Evolutionary conservation across 2,113 vertebrate species (phyloP).

Genomic region (Urocynchramus pylzowi): DNA sequence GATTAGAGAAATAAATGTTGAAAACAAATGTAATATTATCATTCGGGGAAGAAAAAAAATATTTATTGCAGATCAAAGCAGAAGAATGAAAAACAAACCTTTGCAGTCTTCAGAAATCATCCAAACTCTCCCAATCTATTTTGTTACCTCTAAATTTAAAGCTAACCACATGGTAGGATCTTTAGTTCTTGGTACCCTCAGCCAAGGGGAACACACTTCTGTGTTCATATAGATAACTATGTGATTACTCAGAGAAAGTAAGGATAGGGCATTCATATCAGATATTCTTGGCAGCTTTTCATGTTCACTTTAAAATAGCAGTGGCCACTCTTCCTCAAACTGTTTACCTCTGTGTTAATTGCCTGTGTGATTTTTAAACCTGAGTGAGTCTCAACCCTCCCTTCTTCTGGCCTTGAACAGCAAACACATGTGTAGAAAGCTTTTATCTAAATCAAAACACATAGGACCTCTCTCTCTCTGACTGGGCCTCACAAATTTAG

Average conservation of each 20-base stretch:
- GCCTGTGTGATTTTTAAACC: neutral
- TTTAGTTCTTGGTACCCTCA: neutral
- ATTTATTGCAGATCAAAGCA: neutral
- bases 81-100: neutral
- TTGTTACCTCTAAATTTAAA: neutral
- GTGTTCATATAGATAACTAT: neutral
- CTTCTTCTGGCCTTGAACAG: neutral
- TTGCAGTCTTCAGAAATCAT: accelerated
- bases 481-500: neutral
- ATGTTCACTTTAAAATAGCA: neutral
- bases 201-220: neutral
- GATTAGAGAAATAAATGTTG: neutral
- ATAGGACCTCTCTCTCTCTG: neutral
- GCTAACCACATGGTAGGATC: neutral
- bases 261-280: neutral
- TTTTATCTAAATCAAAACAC: neutral
- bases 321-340: neutral
- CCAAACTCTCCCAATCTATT: neutral
- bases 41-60: neutral
- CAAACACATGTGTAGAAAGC: accelerated
- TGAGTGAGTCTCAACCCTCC: neutral
- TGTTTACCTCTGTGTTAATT: neutral
- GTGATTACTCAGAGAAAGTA: neutral
- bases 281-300: neutral
- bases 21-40: neutral